Percentiles rank a stretch among this genome's conserved stretches.
Evolutionary conservation across 1,140 invertebrate species (phyloP).

Genomic region (Panonychus citri): DNA sequence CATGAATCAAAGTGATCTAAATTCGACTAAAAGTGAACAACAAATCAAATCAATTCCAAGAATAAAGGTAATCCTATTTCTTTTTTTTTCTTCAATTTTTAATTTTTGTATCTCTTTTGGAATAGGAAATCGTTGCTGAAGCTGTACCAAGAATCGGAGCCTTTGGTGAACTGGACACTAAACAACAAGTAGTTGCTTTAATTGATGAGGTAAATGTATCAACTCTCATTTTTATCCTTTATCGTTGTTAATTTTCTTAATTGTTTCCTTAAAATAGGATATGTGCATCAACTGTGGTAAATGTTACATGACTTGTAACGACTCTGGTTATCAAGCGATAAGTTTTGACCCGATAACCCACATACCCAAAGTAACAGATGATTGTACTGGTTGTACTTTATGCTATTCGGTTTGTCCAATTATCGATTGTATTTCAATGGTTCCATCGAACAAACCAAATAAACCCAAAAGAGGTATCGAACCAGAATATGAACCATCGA

Average conservation of each 20-base stretch:
- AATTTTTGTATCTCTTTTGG: not conserved
- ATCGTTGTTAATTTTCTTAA: not conserved
- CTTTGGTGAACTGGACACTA: constrained; percentile 61
- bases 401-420: constrained; percentile 93
- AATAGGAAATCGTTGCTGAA: constrained; percentile 47
- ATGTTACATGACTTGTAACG: constrained; percentile 97
- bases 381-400: constrained; percentile 87
- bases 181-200: constrained; percentile 77
- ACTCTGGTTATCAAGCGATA: constrained; percentile 94
- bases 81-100: no score
- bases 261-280: constrained; percentile 37
- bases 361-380: constrained; percentile 65
- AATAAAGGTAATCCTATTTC: no score
- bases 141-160: constrained; percentile 50
- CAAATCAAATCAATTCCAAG: not conserved
- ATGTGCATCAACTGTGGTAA: constrained; percentile 99
- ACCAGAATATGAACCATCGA: not conserved
- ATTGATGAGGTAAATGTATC: constrained; percentile 61
- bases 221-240: not conserved
- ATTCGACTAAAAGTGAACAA: not conserved
- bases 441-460: constrained; percentile 15
- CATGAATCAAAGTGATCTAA: not conserved
- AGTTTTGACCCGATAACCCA: constrained; percentile 69
- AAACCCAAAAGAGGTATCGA: constrained; percentile 17
- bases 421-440: constrained; percentile 80